Percentiles rank a stretch among this genome's conserved stretches.
Evolutionary conservation across 2,113 vertebrate species (phyloP).

Genomic region (Nesogale talazaci): DNA sequence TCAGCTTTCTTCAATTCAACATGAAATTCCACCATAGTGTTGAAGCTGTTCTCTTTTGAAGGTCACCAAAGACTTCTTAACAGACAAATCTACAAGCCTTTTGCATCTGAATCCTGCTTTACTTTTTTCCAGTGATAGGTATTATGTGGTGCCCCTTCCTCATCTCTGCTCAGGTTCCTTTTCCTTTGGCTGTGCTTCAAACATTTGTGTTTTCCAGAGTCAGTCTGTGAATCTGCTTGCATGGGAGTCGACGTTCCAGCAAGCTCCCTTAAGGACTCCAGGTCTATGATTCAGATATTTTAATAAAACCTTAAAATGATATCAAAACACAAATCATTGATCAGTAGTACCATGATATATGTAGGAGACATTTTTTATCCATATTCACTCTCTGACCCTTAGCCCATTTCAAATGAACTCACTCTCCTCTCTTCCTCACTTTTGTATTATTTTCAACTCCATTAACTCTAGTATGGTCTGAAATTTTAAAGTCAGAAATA

Average conservation of each 20-base stretch:
- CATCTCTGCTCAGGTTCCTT: background rate
- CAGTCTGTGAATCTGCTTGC: conserved; percentile 28
- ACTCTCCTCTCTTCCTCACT: background rate
- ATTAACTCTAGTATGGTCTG: conserved; percentile 52
- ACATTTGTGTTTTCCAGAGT: conserved; percentile 32
- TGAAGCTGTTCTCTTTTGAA: conserved; percentile 18
- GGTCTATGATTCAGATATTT: conserved; percentile 47
- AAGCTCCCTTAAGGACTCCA: conserved; percentile 35
- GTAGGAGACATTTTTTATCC: background rate
- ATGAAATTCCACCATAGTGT: background rate
- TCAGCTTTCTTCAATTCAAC: background rate
- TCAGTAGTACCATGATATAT: conserved; percentile 43
- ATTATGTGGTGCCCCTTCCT: background rate
- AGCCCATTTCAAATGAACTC: background rate
- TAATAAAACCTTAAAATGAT: conserved; percentile 58
- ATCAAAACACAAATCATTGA: conserved; percentile 49
- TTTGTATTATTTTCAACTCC: conserved; percentile 42
- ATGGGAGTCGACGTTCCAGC: conserved; percentile 45
- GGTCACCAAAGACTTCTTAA: conserved; percentile 19
- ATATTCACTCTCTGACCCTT: conserved; percentile 33
- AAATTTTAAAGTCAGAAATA: conserved; percentile 64
- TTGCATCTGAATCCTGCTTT: background rate
- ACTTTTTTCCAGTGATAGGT: background rate
- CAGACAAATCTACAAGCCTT: conserved; percentile 20
- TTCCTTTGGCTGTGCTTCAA: conserved; percentile 46